Evolutionary conservation across 2,797 vertebrate species (phyloP), one percentile per base, ranked within the genome.

Genomic region (Enteromius treurensis): DNA sequence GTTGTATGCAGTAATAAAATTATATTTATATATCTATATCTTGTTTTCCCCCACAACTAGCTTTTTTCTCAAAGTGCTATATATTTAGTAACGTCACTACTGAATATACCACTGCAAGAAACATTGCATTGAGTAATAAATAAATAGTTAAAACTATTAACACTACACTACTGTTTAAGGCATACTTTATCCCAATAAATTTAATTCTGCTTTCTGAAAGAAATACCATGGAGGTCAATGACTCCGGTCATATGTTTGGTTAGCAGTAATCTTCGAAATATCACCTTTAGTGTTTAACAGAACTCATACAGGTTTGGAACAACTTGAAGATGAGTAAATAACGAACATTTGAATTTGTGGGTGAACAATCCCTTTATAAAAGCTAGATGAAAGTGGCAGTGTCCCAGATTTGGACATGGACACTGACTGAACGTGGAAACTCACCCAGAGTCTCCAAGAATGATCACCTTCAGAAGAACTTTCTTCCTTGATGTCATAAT

Each of bases 401-500:
- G 15, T 23, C 32, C 5, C 13, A 26, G 62, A 42, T 2, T 37
- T 32, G n/a, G n/a, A 47, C 7, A 58, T 21, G 9, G 21, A 19
- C 17, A 21, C 0, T 34, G 34, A n/a, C 0, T 34, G 34, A n/a
- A 23, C 55, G 21, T 65, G 55, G 55, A 79, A 77, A 95, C 97
- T 96, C 92, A 99, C 98, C 98, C 98, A 1, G 97, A 99, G 88
- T 99, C 98, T 91, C 97, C 97, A 10, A 99, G 95, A 92, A 99
- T 99, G 94, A 99, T 99, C 88, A 99, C 98, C 95, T 99, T 99
- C 89, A 99, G 95, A 89, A 99, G 94, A 86, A 99, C 98, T 97
- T 99, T 99, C 98, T 99, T 99, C 93, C 98, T 97, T 92, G 98
- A 99, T 40, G 97, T 98, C 98, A 99, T 99, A 91, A 92, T 97